Evolutionary conservation across 2,888 invertebrate genomes (phyloP).

Genomic region (Strigamia transsilvanica): DNA sequence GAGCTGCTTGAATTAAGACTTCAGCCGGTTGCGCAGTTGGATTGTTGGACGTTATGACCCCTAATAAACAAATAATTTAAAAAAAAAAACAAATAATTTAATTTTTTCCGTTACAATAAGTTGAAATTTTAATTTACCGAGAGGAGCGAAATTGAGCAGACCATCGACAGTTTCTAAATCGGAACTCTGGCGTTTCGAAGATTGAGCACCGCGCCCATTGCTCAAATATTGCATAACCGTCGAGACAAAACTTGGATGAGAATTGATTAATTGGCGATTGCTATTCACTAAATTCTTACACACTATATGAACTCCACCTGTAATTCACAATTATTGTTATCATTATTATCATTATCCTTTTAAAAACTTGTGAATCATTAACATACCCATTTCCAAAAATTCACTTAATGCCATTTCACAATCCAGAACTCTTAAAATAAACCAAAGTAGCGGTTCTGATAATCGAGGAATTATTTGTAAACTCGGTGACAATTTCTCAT

Average conservation of each 20-base stretch:
- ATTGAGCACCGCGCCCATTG: slow-evolving; percentile 61
- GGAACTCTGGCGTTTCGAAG: slow-evolving; percentile 63
- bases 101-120: not conserved
- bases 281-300: slow-evolving; percentile 80
- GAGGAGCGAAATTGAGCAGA: slow-evolving; percentile 87
- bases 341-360: not conserved
- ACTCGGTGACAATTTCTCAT: slow-evolving; percentile 54
- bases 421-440: slow-evolving; percentile 81
- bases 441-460: slow-evolving; percentile 86
- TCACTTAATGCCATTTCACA: slow-evolving; percentile 77
- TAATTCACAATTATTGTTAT: not conserved
- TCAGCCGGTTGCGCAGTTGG: slow-evolving; percentile 89
- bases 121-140: slow-evolving; percentile 70
- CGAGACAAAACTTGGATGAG: slow-evolving; percentile 74
- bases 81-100: not conserved
- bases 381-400: slow-evolving; percentile 74
- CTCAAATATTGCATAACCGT: slow-evolving; percentile 73
- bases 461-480: slow-evolving; percentile 68
- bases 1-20: slow-evolving; percentile 81
- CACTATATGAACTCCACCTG: slow-evolving; percentile 62
- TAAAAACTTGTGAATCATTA: not conserved
- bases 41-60: slow-evolving; percentile 79
- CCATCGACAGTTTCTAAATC: slow-evolving; percentile 74
- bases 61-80: slow-evolving; percentile 61
- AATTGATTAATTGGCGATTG: slow-evolving; percentile 76